A percentile compares a stretch with the other conserved stretches of the same genome.
These are phyloP conservation scores for Phoeniculus purpureus DNA, from an alignment of 2,797 vertebrate species.

Conservation along the genomic window DNA sequence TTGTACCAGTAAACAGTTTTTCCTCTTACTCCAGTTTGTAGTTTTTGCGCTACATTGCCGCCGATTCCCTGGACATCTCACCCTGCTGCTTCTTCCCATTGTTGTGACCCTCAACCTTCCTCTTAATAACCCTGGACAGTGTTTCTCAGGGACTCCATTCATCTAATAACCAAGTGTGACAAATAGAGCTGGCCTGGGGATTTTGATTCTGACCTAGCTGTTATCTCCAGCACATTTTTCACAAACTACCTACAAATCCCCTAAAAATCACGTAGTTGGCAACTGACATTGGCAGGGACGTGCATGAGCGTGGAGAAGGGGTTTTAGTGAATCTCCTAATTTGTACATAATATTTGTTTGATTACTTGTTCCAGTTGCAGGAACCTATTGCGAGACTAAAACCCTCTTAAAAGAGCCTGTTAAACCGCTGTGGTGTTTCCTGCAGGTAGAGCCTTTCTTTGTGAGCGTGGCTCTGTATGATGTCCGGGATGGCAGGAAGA, in stretches of 20 bases:
- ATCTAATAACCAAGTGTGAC: not conserved
- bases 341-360: not conserved
- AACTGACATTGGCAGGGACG: not conserved
- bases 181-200: not conserved
- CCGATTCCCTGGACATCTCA: not conserved
- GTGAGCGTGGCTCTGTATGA: constrained; percentile 91
- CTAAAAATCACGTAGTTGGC: not conserved
- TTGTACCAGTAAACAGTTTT: constrained; percentile 37
- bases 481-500: constrained; percentile 88
- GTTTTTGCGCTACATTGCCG: not conserved
- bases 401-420: not conserved
- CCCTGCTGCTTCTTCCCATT: not conserved
- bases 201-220: not conserved
- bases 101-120: not conserved
- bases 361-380: not conserved
- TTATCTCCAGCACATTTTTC: not conserved
- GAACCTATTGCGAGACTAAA: not conserved
- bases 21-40: not conserved
- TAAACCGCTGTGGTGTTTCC: not conserved
- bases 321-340: not conserved
- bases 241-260: not conserved
- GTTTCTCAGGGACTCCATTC: not conserved
- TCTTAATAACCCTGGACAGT: not conserved
- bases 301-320: not conserved
- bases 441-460: constrained; percentile 95